Evolutionary conservation across 2,797 vertebrate genomes (phyloP).

Genomic region (Hephaestus fuliginosus): DNA sequence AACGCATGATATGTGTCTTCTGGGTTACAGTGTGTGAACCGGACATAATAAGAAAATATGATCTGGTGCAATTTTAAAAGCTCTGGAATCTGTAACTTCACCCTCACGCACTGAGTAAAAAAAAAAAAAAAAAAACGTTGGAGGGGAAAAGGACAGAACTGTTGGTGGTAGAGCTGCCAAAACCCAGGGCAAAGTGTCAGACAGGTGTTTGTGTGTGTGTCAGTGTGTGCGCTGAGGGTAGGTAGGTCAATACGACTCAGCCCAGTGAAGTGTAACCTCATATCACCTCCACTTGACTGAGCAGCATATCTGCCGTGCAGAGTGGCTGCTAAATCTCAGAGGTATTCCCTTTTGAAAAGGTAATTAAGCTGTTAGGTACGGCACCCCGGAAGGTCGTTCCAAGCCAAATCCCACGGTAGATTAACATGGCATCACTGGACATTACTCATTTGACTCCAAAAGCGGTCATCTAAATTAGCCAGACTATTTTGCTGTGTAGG

Average conservation of each 20-base stretch:
- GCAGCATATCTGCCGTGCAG: constrained; percentile 66
- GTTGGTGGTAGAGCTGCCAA: constrained; percentile 46
- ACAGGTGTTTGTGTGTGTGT: constrained; percentile 53
- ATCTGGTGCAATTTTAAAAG: constrained; percentile 27
- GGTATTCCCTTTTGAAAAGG: constrained; percentile 78
- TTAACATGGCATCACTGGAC: constrained; percentile 76
- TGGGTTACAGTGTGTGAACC: constrained; percentile 26
- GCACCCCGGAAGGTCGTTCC: constrained; percentile 77
- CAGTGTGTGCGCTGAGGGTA: constrained; percentile 37
- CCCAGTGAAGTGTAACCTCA: constrained; percentile 75
- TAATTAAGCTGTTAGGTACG: constrained; percentile 80
- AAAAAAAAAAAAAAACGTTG: constrained; percentile 6
- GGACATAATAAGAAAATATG: constrained; percentile 28
- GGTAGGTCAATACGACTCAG: constrained; percentile 69
- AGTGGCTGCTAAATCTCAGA: constrained; percentile 71
- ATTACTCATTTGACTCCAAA: constrained; percentile 75
- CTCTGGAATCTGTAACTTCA: constrained; percentile 6
- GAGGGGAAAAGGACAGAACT: not conserved
- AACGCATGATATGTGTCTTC: constrained; percentile 46
- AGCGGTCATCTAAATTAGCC: constrained; percentile 62
- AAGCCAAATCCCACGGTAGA: constrained; percentile 75
- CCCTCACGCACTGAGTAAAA: not conserved
- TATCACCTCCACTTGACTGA: constrained; percentile 74
- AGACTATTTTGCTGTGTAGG: constrained; percentile 61
- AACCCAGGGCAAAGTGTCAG: constrained; percentile 61